Conservation (phyloP, 2,888 invertebrate genomes). For the Chalcis sispes region DNA sequence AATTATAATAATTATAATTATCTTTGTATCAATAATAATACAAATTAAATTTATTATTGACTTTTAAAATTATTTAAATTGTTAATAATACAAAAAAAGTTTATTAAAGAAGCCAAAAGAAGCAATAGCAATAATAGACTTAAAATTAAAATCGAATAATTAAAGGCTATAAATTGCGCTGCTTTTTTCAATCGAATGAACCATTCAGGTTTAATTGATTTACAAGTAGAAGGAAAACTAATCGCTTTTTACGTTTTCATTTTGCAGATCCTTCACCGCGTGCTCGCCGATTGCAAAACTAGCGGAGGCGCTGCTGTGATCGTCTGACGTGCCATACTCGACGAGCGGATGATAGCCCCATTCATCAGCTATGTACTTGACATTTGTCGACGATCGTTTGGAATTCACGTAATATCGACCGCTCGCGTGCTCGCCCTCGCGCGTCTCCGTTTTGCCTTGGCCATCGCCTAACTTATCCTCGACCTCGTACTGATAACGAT, state of each 20-base stretch:
- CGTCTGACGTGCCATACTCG: constrained; percentile 78
- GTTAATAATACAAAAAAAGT: too few species aligned
- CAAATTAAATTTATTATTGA: neutral
- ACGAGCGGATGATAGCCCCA: constrained; percentile 83
- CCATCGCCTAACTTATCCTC: constrained; percentile 60
- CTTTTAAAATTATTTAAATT: neutral
- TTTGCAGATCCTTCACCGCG: constrained; percentile 77
- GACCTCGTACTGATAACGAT: constrained; percentile 66
- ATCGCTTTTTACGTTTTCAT: constrained; percentile 62
- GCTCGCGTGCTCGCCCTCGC: constrained; percentile 64
- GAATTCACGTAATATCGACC: constrained; percentile 67
- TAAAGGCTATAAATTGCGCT: too few species aligned
- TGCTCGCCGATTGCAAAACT: constrained; percentile 79
- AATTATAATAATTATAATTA: neutral
- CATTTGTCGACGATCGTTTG: constrained; percentile 72
- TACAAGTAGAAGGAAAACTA: too few species aligned
- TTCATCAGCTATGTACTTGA: constrained; percentile 81
- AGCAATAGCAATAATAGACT: too few species aligned
- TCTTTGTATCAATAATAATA: neutral
- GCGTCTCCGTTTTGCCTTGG: constrained; percentile 64
- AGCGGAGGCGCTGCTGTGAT: constrained; percentile 77
- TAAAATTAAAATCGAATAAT: neutral
- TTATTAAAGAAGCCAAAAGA: too few species aligned
- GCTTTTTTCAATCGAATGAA: too few species aligned
- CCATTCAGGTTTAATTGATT: too few species aligned